phyloP scores from a whole-genome alignment of 2,888 invertebrate species.

The Pseudococcus jackbeardsleyi region DNA sequence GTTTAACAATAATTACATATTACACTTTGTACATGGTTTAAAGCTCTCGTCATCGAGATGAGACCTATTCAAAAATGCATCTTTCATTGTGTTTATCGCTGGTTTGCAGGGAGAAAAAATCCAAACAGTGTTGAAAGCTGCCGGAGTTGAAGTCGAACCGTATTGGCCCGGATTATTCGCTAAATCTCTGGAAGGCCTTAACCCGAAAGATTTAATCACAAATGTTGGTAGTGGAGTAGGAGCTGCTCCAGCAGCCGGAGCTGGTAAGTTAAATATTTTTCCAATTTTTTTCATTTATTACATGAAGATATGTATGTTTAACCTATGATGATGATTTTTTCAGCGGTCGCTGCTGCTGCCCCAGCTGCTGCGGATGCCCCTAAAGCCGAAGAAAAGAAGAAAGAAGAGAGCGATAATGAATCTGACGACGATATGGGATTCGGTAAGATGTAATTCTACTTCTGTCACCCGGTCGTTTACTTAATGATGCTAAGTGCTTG shows the following conservation, averaged over 20 bases:
- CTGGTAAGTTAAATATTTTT: conserved; percentile 57
- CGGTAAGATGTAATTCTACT: conserved; percentile 73
- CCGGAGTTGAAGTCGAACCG: conserved; percentile 95
- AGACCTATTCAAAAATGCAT: no score
- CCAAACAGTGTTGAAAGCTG: conserved; percentile 95
- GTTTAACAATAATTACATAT: no score
- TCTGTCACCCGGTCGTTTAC: not conserved
- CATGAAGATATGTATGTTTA: not conserved
- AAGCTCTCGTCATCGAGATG: not conserved
- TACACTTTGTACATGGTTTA: no score
- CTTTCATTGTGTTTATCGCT: not conserved
- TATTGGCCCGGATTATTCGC: conserved; percentile 99
- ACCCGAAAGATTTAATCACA: conserved; percentile 92
- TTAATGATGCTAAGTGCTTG: no score
- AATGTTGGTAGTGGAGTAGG: conserved; percentile 94
- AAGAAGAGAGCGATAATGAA: conserved; percentile 83
- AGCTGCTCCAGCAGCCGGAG: conserved; percentile 78
- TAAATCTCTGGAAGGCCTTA: conserved; percentile 94
- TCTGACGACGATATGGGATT: conserved; percentile 96
- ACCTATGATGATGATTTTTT: not conserved
- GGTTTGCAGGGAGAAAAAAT: conserved; percentile 91
- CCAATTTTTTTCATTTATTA: not conserved
- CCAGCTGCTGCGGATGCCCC: conserved; percentile 78
- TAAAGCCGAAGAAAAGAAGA: conserved; percentile 76
- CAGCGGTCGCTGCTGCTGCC: conserved; percentile 73